phyloP scores from a whole-genome alignment of 2,797 vertebrate species.

The Acrossocheilus fasciatus region DNA sequence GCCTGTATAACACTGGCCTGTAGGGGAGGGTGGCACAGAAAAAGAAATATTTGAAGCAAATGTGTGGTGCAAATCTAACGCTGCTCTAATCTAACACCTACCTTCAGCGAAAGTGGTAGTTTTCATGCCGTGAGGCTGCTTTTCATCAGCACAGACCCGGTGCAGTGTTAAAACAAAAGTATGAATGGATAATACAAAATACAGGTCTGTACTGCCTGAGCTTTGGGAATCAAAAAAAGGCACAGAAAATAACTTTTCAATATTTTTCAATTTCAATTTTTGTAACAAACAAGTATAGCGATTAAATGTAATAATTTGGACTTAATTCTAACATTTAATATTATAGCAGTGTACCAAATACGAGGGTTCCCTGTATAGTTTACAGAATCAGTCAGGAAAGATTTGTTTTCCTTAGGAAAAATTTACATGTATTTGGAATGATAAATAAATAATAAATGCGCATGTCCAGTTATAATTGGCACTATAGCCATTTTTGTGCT shows the following conservation, averaged over 20 bases:
- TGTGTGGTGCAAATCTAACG: constrained; percentile 21
- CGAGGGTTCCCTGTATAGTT: background rate
- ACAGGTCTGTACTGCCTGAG: background rate
- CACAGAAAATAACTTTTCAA: background rate
- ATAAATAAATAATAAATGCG: background rate
- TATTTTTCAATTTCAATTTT: background rate
- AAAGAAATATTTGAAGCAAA: constrained; percentile 19
- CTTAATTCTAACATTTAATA: background rate
- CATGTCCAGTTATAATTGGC: background rate
- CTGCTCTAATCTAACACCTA: constrained; percentile 20
- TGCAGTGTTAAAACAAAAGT: constrained; percentile 11
- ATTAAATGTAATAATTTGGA: background rate
- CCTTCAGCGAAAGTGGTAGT: background rate
- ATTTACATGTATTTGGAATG: background rate
- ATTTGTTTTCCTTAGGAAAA: background rate
- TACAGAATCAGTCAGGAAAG: background rate
- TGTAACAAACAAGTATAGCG: no score
- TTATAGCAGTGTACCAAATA: background rate
- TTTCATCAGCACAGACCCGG: background rate
- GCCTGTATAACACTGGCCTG: background rate
- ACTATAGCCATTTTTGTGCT: background rate
- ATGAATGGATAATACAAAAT: constrained; percentile 24
- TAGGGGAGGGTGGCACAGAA: background rate
- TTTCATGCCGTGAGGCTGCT: background rate
- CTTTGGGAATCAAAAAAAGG: background rate